Evolutionary conservation across 2,888 invertebrate species (phyloP).

Genomic region (Epinotia bilunana): DNA sequence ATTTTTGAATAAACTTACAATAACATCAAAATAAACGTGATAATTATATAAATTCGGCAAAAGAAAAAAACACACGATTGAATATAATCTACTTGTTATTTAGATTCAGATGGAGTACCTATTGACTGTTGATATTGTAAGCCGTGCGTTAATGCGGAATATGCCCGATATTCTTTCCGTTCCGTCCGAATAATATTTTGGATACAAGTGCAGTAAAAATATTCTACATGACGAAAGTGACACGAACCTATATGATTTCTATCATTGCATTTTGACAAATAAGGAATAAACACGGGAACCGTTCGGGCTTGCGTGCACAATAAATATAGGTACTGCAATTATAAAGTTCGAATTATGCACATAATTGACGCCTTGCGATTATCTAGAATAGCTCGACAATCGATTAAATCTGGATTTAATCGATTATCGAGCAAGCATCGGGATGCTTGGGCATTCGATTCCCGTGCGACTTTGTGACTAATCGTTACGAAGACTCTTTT

Average conservation of each 20-base stretch:
- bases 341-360: slow-evolving; percentile 38
- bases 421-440: too few relatives aligned
- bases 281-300: slow-evolving; percentile 25
- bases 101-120: background rate
- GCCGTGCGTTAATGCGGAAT: background rate
- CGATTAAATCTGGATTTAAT: too few relatives aligned
- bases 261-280: slow-evolving; percentile 34
- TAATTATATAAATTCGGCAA: too few relatives aligned
- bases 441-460: slow-evolving; percentile 36
- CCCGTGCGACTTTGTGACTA: slow-evolving; percentile 39
- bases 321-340: slow-evolving; percentile 17
- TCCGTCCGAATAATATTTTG: too few relatives aligned
- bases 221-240: slow-evolving; percentile 10
- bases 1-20: too few relatives aligned
- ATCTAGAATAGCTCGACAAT: slow-evolving; percentile 38
- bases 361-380: slow-evolving; percentile 37
- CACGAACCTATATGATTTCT: slow-evolving; percentile 6
- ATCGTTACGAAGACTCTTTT: slow-evolving; percentile 43
- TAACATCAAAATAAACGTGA: too few relatives aligned
- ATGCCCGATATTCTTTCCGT: too few relatives aligned
- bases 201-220: background rate
- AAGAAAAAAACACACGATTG: background rate
- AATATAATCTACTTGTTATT: background rate
- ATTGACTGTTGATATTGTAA: background rate
- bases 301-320: slow-evolving; percentile 5